Conservation (phyloP, 2,113 vertebrate genomes). For the Pseudopipra pipra region DNA sequence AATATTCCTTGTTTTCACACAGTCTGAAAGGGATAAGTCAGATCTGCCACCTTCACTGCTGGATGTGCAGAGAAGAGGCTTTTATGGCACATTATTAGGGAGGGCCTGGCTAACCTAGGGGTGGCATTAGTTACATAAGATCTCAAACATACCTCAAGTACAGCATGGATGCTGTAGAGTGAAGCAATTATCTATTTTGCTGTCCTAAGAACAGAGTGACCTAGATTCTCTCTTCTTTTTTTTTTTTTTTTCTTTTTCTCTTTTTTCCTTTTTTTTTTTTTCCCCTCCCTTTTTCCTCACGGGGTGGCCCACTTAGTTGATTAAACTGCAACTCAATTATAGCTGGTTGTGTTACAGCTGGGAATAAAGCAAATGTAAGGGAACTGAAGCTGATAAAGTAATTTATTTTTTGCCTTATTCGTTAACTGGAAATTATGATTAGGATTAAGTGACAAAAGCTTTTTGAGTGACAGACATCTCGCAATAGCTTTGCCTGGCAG, state of each 20-base stretch:
- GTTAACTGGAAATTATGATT: background rate
- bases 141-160: background rate
- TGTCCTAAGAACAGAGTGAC: background rate
- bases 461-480: background rate
- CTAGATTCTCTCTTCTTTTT: background rate
- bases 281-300: accelerated
- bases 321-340: conserved; percentile 8
- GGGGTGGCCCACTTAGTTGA: background rate
- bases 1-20: background rate
- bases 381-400: background rate
- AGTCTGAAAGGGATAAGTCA: background rate
- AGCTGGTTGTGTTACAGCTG: background rate
- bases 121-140: background rate
- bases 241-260: background rate
- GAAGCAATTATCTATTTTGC: conserved; percentile 5
- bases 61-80: background rate
- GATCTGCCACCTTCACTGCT: background rate
- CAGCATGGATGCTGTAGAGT: background rate
- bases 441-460: background rate
- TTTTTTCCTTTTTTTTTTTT: background rate
- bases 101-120: background rate
- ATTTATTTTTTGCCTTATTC: background rate
- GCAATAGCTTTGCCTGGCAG: background rate
- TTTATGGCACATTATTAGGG: background rate
- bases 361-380: background rate